phyloP scores from a whole-genome alignment of 2,797 vertebrate genomes.

The Pipistrellus kuhlii region DNA sequence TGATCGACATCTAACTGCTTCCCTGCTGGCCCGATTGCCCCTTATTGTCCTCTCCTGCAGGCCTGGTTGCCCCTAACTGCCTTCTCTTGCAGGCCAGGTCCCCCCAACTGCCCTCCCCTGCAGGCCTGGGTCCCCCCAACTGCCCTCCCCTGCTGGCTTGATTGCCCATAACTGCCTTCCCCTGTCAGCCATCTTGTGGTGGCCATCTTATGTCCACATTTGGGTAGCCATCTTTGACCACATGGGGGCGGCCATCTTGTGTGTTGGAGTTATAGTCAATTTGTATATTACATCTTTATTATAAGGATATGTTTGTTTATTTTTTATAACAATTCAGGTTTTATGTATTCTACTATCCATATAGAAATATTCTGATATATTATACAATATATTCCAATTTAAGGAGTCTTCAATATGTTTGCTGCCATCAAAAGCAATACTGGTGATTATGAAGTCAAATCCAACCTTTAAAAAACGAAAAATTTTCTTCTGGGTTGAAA shows the following conservation, averaged over 20 bases:
- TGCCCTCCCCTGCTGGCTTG: too few species aligned
- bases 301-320: neutral
- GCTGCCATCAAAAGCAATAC: neutral
- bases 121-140: accelerated
- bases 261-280: too few species aligned
- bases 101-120: too few species aligned
- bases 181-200: too few species aligned
- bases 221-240: too few species aligned
- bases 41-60: too few species aligned
- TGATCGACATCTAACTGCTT: too few species aligned
- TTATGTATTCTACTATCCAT: neutral
- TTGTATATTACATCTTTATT: too few species aligned
- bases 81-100: accelerated
- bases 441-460: neutral
- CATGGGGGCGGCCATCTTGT: too few species aligned
- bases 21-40: too few species aligned
- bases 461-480: neutral
- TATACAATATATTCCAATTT: neutral
- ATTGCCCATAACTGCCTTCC: accelerated
- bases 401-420: neutral
- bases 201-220: too few species aligned
- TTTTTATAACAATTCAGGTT: neutral
- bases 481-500: neutral
- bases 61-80: accelerated
- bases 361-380: neutral